Conservation (phyloP, 2,888 invertebrate species). For the Nemotelus pantherinus region DNA sequence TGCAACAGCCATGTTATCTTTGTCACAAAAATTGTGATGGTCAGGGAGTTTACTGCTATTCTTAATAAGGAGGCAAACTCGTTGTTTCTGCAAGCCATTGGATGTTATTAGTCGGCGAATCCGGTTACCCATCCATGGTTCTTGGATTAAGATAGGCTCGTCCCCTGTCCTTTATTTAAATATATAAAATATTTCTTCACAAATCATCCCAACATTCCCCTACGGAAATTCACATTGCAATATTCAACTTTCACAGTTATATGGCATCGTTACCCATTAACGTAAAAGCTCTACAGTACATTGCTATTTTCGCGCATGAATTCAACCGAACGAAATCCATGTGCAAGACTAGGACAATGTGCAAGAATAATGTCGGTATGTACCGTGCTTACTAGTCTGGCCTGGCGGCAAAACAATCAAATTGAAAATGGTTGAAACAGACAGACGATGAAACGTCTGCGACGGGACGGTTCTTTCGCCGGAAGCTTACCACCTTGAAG, state of each 20-base stretch:
- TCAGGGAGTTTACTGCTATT: too few relatives aligned
- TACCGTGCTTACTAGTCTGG: too few relatives aligned
- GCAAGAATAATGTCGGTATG: too few relatives aligned
- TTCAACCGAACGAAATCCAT: constrained; percentile 3
- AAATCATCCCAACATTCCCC: not conserved
- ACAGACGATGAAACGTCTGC: constrained; percentile 4
- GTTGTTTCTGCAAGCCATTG: too few relatives aligned
- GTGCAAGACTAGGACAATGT: too few relatives aligned
- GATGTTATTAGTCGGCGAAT: too few relatives aligned
- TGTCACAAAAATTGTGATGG: too few relatives aligned
- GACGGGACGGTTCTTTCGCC: constrained; percentile 22
- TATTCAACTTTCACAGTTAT: not conserved
- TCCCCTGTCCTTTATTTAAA: too few relatives aligned
- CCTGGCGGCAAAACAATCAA: not conserved
- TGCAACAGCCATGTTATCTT: too few relatives aligned
- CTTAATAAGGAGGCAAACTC: too few relatives aligned
- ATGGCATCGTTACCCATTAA: not conserved
- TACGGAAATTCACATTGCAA: constrained; percentile 29
- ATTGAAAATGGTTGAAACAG: not conserved
- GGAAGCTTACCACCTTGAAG: not conserved
- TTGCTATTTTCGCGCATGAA: constrained; percentile 21
- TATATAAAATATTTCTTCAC: not conserved
- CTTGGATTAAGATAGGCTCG: too few relatives aligned
- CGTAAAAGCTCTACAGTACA: constrained; percentile 13
- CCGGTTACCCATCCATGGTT: too few relatives aligned